phyloP scores from a whole-genome alignment of 2,797 vertebrate genomes.

The Rhabdophis nuchalis region DNA sequence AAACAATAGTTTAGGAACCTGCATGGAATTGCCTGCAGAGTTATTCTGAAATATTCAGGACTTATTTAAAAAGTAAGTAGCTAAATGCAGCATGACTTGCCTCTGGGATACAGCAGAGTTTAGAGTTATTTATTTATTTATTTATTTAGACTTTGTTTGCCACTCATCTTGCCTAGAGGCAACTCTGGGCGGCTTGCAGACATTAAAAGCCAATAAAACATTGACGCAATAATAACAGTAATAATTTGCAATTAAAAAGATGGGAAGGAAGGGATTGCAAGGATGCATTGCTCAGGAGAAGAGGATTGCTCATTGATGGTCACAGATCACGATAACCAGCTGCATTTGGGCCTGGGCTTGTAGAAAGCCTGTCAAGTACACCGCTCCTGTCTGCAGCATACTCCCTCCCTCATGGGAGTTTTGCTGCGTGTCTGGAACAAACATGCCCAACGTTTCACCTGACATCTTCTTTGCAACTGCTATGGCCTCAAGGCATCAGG shows the following conservation, averaged over 20 bases:
- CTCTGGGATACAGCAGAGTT: not conserved
- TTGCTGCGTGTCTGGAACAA: not conserved
- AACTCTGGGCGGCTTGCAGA: not conserved
- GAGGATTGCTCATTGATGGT: not conserved
- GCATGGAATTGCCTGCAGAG: not conserved
- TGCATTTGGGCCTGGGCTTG: not conserved
- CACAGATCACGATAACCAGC: constrained; percentile 1
- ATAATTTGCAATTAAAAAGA: not conserved
- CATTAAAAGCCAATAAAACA: not conserved
- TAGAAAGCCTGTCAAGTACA: not conserved
- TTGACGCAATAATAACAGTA: not conserved
- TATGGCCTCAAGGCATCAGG: not conserved
- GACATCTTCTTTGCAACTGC: not conserved
- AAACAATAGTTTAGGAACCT: constrained; percentile 5
- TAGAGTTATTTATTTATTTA: not conserved
- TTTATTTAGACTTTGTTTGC: not conserved
- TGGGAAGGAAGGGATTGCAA: not conserved
- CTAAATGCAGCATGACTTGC: not conserved
- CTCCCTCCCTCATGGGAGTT: not conserved
- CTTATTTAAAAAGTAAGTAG: constrained; percentile 5
- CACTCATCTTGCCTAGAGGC: not conserved
- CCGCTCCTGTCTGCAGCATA: not conserved
- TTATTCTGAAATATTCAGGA: constrained; percentile 29
- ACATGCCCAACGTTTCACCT: not conserved
- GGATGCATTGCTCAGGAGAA: not conserved